Evolutionary conservation across 2,113 vertebrate genomes (phyloP).

Genomic region (Equus quagga): DNA sequence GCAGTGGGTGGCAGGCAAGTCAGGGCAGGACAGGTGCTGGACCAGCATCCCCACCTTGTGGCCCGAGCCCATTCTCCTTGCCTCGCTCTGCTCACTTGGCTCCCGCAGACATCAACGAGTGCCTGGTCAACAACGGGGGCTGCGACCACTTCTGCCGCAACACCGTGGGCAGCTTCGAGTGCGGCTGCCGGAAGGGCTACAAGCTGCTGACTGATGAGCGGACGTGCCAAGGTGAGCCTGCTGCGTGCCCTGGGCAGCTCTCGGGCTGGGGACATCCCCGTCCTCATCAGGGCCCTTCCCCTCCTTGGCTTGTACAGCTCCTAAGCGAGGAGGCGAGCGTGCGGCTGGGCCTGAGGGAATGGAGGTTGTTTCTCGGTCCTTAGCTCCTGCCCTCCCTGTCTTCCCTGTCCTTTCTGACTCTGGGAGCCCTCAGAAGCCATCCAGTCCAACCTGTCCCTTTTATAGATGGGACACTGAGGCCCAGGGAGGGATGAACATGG

Average conservation of each 20-base stretch:
- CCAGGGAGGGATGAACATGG: not conserved
- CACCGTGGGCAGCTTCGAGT: constrained; percentile 98
- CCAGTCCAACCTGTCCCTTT: not conserved
- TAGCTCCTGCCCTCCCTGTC: not conserved
- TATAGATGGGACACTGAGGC: not conserved
- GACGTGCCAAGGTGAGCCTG: constrained; percentile 94
- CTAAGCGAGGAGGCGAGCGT: accelerated
- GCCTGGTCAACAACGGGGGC: constrained; percentile 95
- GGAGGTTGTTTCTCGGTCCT: not conserved
- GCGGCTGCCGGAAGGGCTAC: constrained; percentile 97
- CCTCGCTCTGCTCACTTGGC: not conserved
- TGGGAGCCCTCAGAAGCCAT: not conserved
- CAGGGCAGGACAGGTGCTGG: too few species aligned
- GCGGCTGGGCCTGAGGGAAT: accelerated
- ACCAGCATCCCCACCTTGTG: accelerated
- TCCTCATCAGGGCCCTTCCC: accelerated
- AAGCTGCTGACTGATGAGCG: constrained; percentile 98
- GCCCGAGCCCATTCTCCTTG: not conserved
- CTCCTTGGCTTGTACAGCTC: accelerated
- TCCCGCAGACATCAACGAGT: constrained; percentile 96
- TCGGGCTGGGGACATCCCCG: accelerated
- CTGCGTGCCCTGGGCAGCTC: not conserved
- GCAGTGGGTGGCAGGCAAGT: not conserved
- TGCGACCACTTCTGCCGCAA: constrained; percentile 98
- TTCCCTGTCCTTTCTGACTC: not conserved